Evolutionary conservation across 2,113 vertebrate species (phyloP), one percentile per base, ranked within the genome.

Genomic region (Tretioscincus oriximinensis): DNA sequence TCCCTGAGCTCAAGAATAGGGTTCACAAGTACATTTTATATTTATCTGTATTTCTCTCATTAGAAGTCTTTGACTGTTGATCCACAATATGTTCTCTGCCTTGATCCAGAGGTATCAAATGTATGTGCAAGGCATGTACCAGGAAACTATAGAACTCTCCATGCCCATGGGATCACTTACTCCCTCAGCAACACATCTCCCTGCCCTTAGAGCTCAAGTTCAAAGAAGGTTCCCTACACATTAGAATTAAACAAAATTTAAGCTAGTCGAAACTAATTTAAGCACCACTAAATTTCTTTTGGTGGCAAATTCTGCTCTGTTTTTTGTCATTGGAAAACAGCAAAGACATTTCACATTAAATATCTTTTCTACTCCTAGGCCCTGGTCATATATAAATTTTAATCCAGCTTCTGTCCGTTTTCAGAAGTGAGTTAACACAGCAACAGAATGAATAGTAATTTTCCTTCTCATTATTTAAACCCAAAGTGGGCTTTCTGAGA

Each of bases 1-100:
- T 82, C 73, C 80, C 80, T 82, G 80, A 82, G 80, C 41, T 63
- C 35, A 41, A 22, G n/a, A 68, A 47, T 41, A 26, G 31, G 51
- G 31, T 9, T 45, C 77, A 58, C 9, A 26, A 14, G n/a, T 9
- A 28, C 51, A 68, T 35, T 63, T 70, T 20, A 63, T 7, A 7
- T 26, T 63, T 49, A 49, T n/a, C 35, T 69, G 26, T n/a, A 22
- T 41, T 66, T 80, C 41, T 28, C 21, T 21, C 28, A 49, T 64
- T 66, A 60, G 51, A 60, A 47, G 28, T 29, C n/a, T 51, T 54
- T 78, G 24, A 54, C 58, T 65, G 65, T 29, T 54, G 28, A 49
- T 78, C 66, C 41, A 45, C 14, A 14, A 24, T 47, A 26, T 8
- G 65, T 61, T 82, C 45, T 63, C 11, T 29, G 29, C 20, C 21